These are phyloP conservation scores for Plutella xylostella DNA, from an alignment of 2,888 invertebrate species.

Conservation along the genomic window DNA sequence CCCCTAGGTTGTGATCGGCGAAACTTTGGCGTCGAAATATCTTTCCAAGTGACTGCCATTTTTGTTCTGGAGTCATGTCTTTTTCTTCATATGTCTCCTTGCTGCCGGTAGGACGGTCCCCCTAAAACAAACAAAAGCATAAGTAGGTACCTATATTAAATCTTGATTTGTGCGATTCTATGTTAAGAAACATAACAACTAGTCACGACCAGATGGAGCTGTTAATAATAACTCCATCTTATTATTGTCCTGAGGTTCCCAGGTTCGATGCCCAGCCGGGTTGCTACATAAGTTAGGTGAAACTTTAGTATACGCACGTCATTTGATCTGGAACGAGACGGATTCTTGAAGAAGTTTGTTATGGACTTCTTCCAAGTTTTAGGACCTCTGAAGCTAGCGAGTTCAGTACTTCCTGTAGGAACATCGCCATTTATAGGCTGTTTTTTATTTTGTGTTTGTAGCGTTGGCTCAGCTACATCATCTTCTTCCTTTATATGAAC, in stretches of 20 bases:
- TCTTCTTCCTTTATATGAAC: conserved; percentile 24
- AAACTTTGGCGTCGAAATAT: conserved; percentile 58
- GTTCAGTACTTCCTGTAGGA: conserved; percentile 42
- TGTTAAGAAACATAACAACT: background rate
- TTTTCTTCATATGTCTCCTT: conserved; percentile 47
- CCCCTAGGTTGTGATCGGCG: conserved; percentile 34
- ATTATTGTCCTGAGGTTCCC: no score
- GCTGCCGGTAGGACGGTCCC: conserved; percentile 46
- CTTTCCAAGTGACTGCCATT: conserved; percentile 63
- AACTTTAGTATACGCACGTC: conserved; percentile 50
- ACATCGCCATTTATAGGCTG: conserved; percentile 22
- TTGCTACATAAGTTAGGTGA: no score
- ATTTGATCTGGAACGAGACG: conserved; percentile 53
- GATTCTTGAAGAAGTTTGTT: conserved; percentile 54
- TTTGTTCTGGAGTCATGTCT: conserved; percentile 49
- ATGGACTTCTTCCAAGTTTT: conserved; percentile 61
- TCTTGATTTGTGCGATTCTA: background rate
- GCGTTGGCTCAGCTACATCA: no score
- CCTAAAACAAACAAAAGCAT: conserved; percentile 32
- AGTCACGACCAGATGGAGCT: no score
- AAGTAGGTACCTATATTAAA: background rate
- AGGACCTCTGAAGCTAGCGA: conserved; percentile 45
- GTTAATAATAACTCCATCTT: no score
- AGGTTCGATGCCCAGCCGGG: no score
- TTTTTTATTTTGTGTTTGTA: conserved; percentile 25